These are phyloP conservation scores for Ectropis crepuscularia DNA, from an alignment of 2,888 invertebrate species.

Conservation along the genomic window DNA sequence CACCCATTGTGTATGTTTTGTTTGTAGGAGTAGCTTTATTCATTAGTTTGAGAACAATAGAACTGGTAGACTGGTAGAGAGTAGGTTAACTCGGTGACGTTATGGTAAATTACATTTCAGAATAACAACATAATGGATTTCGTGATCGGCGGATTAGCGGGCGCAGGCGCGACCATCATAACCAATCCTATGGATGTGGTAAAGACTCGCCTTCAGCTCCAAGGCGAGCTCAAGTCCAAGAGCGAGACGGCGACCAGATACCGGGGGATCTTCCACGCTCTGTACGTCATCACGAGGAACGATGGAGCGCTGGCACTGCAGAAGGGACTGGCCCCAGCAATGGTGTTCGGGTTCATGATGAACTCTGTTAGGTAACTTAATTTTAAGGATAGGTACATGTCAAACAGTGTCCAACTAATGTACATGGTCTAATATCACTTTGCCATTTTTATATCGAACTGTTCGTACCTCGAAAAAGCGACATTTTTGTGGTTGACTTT, in stretches of 20 bases:
- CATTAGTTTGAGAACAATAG: no score
- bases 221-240: slow-evolving; percentile 88
- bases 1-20: no score
- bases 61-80: no score
- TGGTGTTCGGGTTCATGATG: slow-evolving; percentile 90
- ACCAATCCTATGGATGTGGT: slow-evolving; percentile 96
- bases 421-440: no score
- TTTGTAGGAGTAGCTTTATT: no score
- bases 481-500: no score
- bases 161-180: slow-evolving; percentile 90
- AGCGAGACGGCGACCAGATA: slow-evolving; percentile 82
- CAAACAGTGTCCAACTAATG: no score
- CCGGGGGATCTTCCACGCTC: slow-evolving; percentile 91
- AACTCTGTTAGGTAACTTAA: slow-evolving; percentile 76
- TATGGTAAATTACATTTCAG: not conserved
- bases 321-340: slow-evolving; percentile 91
- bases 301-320: slow-evolving; percentile 91
- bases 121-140: slow-evolving; percentile 85
- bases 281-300: slow-evolving; percentile 87
- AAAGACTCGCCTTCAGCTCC: slow-evolving; percentile 94
- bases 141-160: slow-evolving; percentile 88
- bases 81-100: not conserved
- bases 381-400: no score
- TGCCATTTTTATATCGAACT: no score
- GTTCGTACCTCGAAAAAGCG: no score